Base-by-base conservation (phyloP, 2,797 vertebrate species). In the Phoxinus dragarum region DNA sequence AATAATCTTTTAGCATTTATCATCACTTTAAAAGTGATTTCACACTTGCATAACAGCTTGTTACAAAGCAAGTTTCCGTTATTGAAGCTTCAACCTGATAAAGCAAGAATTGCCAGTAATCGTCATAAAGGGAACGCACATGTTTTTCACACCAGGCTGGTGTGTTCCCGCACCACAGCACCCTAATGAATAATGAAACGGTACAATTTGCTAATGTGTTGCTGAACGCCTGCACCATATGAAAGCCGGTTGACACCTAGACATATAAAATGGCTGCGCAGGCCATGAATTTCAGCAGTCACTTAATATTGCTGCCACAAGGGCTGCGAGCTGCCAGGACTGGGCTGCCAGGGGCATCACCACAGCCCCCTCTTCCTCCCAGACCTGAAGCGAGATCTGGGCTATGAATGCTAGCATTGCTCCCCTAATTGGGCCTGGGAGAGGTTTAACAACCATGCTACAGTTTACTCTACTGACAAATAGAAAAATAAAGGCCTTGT, bases 401-500 rank as follows among this genome's bases (percentile, higher is more conserved):
- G 95, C 95, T 95, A 97, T 98, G 97, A 98, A 98, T 98, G 96
- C 94, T 86, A 93, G 94, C 97, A 96, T 97, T 98, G 97, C 95
- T 96, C 90, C 92, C 93, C 96, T 97, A 98, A 98, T 98, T 97
- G 97, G 96, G 95, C 96, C 94, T 94, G 92, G 93, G 96, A 96
- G 96, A 96, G 96, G 94, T 96, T 96, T 96, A 97, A 97, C 97
- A 97, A 96, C 96, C 96, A 93, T 90, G 94, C 96, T 96, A 96
- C 97, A 98, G 97, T 97, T 94, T 95, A 93, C 95, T 95, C 94
- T 76, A 93, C 96, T 94, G 96, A 96, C 96, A 95, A 95, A 97
- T 95, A 96, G 96, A 96, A 97, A 96, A 97, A 97, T 97, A 97
- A 97, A 90, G 96, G 95, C 96, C 97, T 97, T 97, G 97, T 97